Percentiles rank a stretch among this genome's conserved stretches.
Conservation (phyloP, 2,113 vertebrate species). For the Odocoileus virginianus region DNA sequence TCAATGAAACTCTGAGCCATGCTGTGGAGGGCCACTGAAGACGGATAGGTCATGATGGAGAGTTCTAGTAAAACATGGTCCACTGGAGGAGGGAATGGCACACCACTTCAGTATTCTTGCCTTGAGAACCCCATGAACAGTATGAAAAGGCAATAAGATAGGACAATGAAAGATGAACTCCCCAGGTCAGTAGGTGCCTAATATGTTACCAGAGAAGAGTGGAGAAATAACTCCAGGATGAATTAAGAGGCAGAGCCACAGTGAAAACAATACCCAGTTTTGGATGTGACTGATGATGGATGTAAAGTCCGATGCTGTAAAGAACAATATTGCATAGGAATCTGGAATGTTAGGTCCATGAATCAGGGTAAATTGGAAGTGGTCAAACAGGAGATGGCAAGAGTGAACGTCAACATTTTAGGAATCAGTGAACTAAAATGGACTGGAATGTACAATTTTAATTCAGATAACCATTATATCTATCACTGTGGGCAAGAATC, state of each 20-base stretch:
- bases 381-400: not conserved
- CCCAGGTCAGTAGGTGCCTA: not conserved
- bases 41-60: not conserved
- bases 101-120: not conserved
- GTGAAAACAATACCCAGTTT: fast-evolving
- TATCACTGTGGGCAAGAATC: not conserved
- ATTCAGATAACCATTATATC: not conserved
- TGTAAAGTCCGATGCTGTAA: not conserved
- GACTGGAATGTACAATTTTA: not conserved
- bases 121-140: not conserved
- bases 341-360: not conserved
- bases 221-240: not conserved
- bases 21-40: not conserved
- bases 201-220: not conserved
- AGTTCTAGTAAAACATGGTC: not conserved
- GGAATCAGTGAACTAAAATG: not conserved
- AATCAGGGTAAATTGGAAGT: not conserved
- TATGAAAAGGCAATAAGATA: not conserved
- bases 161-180: not conserved
- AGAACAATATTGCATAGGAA: not conserved
- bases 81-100: not conserved
- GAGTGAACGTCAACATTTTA: not conserved
- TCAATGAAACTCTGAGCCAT: not conserved
- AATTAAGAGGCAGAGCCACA: not conserved
- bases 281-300: not conserved